phyloP scores from a whole-genome alignment of 2,113 vertebrate genomes.

The Microcebus ravelobensis region DNA sequence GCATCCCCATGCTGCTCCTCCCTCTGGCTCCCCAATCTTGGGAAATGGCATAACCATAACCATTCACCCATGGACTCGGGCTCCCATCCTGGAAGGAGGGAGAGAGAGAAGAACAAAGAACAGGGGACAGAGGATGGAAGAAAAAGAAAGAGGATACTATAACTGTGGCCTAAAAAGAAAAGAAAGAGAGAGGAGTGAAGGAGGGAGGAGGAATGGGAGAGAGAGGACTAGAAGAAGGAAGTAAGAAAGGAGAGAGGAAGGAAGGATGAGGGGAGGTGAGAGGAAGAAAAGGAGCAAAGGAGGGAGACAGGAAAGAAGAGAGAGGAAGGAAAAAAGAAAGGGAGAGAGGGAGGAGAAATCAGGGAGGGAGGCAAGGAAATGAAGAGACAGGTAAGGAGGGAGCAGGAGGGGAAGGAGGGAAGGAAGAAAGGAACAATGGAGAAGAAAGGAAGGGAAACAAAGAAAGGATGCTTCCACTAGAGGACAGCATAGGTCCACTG shows the following conservation, averaged over 20 bases:
- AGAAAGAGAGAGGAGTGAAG: not conserved
- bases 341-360: not conserved
- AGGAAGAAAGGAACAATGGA: not conserved
- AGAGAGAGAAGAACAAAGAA: not conserved
- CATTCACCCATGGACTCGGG: not conserved
- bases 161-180: not conserved
- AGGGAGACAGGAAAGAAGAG: accelerated
- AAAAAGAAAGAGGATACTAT: not conserved
- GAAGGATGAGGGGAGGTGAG: too few species aligned
- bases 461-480: not conserved
- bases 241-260: not conserved
- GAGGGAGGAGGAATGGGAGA: too few species aligned
- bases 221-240: not conserved
- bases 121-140: too few species aligned
- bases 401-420: too few species aligned
- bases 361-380: too few species aligned
- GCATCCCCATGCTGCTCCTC: not conserved
- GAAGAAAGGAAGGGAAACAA: not conserved
- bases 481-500: not conserved
- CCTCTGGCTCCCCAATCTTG: not conserved
- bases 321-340: too few species aligned
- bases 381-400: too few species aligned
- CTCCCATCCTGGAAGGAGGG: not conserved
- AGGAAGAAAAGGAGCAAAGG: too few species aligned
- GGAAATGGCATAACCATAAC: not conserved